Conservation (phyloP, 2,888 invertebrate species). For the Eupithecia exiguata region DNA sequence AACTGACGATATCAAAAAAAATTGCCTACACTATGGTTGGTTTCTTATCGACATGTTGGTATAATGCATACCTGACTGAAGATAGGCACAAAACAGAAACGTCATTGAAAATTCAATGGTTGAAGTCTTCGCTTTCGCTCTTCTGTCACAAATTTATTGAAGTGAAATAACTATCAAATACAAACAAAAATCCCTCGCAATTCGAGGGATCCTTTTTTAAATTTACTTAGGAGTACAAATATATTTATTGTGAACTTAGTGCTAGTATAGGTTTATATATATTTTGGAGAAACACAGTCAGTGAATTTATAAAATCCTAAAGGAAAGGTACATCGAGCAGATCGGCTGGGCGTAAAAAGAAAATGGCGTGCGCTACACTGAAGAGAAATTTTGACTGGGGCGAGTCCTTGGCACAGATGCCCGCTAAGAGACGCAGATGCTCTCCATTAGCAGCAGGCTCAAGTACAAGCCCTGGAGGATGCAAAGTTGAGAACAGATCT, state of each 20-base stretch:
- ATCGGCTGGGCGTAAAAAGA: slow-evolving; percentile 86
- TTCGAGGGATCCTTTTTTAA: slow-evolving; percentile 67
- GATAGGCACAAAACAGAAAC: slow-evolving; percentile 54
- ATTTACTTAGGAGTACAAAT: slow-evolving; percentile 57
- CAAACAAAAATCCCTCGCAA: slow-evolving; percentile 67
- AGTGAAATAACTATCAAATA: slow-evolving; percentile 61
- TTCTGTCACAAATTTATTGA: slow-evolving; percentile 63
- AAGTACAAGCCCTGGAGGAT: slow-evolving; percentile 77
- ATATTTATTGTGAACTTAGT: slow-evolving; percentile 61
- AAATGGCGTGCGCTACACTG: slow-evolving; percentile 99
- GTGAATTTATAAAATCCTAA: slow-evolving; percentile 61
- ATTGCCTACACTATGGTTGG: neutral
- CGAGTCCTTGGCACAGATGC: slow-evolving; percentile 92
- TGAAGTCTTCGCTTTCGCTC: slow-evolving; percentile 49
- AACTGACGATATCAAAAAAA: no score
- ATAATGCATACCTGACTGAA: slow-evolving; percentile 34
- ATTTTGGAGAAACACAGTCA: slow-evolving; percentile 66
- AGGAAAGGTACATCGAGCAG: slow-evolving; percentile 69
- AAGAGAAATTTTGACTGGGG: slow-evolving; percentile 97
- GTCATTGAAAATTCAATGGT: slow-evolving; percentile 67
- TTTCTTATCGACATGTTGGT: slow-evolving; percentile 48
- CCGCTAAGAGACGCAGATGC: slow-evolving; percentile 95
- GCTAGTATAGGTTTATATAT: slow-evolving; percentile 59
- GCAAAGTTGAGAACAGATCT: slow-evolving; percentile 85
- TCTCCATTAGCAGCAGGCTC: slow-evolving; percentile 90